Base-by-base conservation (phyloP, 2,888 invertebrate genomes). In the Myopa tessellatipennis region DNA sequence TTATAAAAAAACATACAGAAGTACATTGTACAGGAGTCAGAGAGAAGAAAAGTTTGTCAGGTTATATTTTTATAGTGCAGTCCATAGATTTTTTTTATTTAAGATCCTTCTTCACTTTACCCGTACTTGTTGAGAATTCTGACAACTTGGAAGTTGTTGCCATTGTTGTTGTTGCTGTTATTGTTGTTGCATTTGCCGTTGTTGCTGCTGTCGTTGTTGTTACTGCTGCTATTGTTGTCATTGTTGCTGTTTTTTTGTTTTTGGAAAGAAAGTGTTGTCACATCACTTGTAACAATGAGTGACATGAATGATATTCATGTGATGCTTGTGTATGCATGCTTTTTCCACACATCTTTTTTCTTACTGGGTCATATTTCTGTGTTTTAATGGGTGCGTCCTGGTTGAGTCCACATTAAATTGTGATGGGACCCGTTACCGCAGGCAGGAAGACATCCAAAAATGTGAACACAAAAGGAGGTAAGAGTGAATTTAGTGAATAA, bases 281-380 rank as follows among this genome's bases (percentile, higher is more conserved):
- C n/a, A 14, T 63, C 36, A 63, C 14, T 34, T 34, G 12, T 34
- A 36, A 40, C 67, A 67, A 40, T 67, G 67, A 67, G 40, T 40
- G 67, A 67, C 40, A 67, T 67, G 67, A 67, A 67, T 67, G 67
- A 67, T 67, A 67, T 67, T 67, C 67, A 40, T 40, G 36, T 45
- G 10, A 45, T 67, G 16, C 34, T 36, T 65, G 36, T 36, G 38
- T 36, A 4, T 36, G 4, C 36, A 34, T 16, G 12, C 6, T 65
- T 8, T 50, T 8, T 50, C 14, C 50, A 50, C 50, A 14, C 14
- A 50, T 65, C 34, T 65, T 65, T 65, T 12, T 65, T 16, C 38
- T n/a, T 67, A 67, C 16, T 67, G 40, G 67, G 67, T 67, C 55
- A n/a, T 55, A 55, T 67, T 67, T 67, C 36, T 67, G 34, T 12